These are phyloP conservation scores for Entomobrya multifasciata DNA, from an alignment of 2,888 invertebrate species.

Conservation along the genomic window DNA sequence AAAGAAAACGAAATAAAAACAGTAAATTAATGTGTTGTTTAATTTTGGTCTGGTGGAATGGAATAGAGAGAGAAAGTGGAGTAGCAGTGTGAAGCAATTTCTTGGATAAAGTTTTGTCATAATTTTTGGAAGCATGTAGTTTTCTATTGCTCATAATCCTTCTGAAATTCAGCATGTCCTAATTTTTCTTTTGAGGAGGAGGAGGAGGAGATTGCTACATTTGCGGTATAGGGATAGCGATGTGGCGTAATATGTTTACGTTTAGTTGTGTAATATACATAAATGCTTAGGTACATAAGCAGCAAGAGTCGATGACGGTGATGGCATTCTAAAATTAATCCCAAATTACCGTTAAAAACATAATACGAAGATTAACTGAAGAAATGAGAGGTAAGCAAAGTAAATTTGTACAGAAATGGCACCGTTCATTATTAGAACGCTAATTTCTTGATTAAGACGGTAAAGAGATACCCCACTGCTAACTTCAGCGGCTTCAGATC, in stretches of 20 bases:
- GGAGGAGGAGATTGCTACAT: background rate
- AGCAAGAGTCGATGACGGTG: slow-evolving; percentile 42
- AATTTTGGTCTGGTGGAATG: no score
- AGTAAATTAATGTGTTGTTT: no score
- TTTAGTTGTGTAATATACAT: no score
- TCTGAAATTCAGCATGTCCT: slow-evolving; percentile 8
- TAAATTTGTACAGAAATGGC: background rate
- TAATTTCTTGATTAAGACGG: no score
- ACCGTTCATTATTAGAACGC: background rate
- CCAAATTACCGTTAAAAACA: slow-evolving; percentile 47
- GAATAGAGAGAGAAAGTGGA: no score
- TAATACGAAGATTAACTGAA: slow-evolving; percentile 44
- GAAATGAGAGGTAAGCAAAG: slow-evolving; percentile 28
- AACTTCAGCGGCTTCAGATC: no score
- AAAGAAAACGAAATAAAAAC: no score
- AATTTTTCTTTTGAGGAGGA: background rate
- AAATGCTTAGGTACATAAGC: no score
- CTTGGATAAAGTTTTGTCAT: slow-evolving; percentile 20
- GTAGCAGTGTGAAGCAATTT: background rate
- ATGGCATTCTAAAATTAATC: slow-evolving; percentile 39
- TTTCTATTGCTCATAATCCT: background rate
- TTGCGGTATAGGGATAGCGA: no score
- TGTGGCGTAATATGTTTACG: no score
- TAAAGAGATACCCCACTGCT: no score
- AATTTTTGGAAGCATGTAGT: background rate